Percentiles rank a stretch among this genome's conserved stretches.
These are phyloP conservation scores for Amphiprion percula DNA, from an alignment of 2,113 vertebrate genomes.

Conservation along the genomic window DNA sequence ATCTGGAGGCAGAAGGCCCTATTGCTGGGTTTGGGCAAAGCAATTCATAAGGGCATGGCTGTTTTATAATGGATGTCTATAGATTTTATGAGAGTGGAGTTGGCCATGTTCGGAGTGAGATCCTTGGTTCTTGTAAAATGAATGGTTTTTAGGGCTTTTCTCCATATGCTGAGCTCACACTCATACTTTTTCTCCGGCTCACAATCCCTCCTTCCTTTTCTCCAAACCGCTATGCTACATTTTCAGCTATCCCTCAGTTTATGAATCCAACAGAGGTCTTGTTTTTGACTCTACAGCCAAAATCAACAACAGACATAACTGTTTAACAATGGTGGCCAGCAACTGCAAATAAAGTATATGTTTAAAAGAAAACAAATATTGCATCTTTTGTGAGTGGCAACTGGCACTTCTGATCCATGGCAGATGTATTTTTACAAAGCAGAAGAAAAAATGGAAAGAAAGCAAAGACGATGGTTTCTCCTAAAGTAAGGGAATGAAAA, in stretches of 20 bases:
- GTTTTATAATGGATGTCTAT: conserved; percentile 77
- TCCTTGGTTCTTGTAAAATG: conserved; percentile 74
- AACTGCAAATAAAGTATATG: conserved; percentile 5
- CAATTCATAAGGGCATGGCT: conserved; percentile 63
- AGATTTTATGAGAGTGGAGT: conserved; percentile 76
- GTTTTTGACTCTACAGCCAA: conserved; percentile 38
- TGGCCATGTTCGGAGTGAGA: conserved; percentile 70
- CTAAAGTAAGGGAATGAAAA: conserved; percentile 31
- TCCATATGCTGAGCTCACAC: conserved; percentile 65
- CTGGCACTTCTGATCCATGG: conserved; percentile 12
- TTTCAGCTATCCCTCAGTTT: neutral
- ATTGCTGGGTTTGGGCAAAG: conserved; percentile 56
- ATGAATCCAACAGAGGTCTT: conserved; percentile 27
- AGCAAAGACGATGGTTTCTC: conserved; percentile 8
- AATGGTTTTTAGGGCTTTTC: conserved; percentile 69
- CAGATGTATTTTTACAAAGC: conserved; percentile 18
- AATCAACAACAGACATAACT: conserved; percentile 27
- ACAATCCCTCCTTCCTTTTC: conserved; percentile 22
- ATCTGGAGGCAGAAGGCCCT: conserved; percentile 60
- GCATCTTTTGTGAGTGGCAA: conserved; percentile 4
- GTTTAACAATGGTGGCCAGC: conserved; percentile 5
- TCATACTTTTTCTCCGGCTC: conserved; percentile 37
- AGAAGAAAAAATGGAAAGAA: neutral
- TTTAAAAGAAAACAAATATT: conserved; percentile 20
- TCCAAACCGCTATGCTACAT: conserved; percentile 22